These are phyloP conservation scores for Meteorus sp. DNA, from an alignment of 1,140 invertebrate species.

Conservation along the genomic window DNA sequence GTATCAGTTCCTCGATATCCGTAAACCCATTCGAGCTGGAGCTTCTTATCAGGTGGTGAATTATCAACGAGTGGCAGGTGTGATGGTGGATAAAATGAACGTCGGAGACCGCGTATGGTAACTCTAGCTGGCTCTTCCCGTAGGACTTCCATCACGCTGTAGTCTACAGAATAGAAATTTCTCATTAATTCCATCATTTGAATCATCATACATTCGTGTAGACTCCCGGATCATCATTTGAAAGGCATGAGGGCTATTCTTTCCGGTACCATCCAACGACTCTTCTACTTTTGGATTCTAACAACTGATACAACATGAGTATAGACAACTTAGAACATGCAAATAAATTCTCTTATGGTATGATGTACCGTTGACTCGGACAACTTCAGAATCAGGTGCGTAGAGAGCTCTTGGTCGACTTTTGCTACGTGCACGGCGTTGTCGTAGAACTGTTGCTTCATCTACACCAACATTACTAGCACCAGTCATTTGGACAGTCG, in stretches of 20 bases:
- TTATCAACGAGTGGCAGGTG: slow-evolving; percentile 80
- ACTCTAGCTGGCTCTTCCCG: slow-evolving; percentile 82
- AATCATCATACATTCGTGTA: no score
- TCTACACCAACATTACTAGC: slow-evolving; percentile 60
- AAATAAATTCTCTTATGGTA: no score
- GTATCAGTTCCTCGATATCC: slow-evolving; percentile 91
- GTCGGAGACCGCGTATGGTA: slow-evolving; percentile 79
- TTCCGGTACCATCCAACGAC: neutral
- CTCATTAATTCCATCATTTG: no score
- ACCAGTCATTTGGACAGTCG: slow-evolving; percentile 46
- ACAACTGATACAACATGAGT: no score
- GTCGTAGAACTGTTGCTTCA: no score
- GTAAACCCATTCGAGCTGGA: slow-evolving; percentile 92
- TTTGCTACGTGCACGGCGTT: slow-evolving; percentile 74
- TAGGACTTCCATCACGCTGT: slow-evolving; percentile 78
- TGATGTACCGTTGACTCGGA: slow-evolving; percentile 68
- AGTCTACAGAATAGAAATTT: slow-evolving; percentile 65
- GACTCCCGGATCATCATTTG: no score
- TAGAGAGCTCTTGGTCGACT: slow-evolving; percentile 77
- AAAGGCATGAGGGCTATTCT: neutral
- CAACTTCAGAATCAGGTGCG: slow-evolving; percentile 76
- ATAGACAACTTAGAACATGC: no score
- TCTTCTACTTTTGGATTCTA: no score
- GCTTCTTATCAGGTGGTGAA: slow-evolving; percentile 81
- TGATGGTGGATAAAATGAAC: slow-evolving; percentile 85